phyloP scores from a whole-genome alignment of 2,113 vertebrate genomes.

The Saimiri boliviensis region DNA sequence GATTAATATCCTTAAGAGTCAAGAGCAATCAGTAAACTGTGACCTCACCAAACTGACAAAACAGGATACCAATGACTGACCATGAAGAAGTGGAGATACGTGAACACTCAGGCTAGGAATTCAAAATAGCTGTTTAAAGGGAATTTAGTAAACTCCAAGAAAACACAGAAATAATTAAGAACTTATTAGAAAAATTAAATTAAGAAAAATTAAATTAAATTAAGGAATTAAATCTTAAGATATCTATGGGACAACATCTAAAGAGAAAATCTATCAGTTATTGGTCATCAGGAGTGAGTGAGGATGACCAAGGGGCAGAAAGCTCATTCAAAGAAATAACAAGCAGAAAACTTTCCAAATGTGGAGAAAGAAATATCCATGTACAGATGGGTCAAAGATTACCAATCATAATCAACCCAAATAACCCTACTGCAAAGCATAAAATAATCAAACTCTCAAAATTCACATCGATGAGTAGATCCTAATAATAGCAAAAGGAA shows the following conservation, averaged over 20 bases:
- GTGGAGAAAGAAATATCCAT: background rate
- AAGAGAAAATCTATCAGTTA: background rate
- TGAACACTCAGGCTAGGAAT: background rate
- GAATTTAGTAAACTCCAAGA: background rate
- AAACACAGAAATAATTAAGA: background rate
- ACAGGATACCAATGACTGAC: background rate
- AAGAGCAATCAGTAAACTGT: background rate
- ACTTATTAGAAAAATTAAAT: background rate
- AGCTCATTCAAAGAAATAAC: background rate
- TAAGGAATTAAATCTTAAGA: background rate
- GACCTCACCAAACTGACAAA: background rate
- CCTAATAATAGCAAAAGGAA: background rate
- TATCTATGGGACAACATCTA: background rate
- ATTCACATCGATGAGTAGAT: background rate
- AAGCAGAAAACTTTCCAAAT: background rate
- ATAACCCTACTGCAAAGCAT: background rate
- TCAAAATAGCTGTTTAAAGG: background rate
- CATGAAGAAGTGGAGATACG: background rate
- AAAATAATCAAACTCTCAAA: background rate
- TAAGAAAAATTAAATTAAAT: background rate
- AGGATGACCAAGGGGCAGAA: background rate
- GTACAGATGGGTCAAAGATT: background rate
- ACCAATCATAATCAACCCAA: background rate
- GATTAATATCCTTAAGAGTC: background rate
- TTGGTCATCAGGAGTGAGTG: background rate